Base-by-base conservation (phyloP, 2,797 vertebrate species). In the Hapalemur alaotrensis region DNA sequence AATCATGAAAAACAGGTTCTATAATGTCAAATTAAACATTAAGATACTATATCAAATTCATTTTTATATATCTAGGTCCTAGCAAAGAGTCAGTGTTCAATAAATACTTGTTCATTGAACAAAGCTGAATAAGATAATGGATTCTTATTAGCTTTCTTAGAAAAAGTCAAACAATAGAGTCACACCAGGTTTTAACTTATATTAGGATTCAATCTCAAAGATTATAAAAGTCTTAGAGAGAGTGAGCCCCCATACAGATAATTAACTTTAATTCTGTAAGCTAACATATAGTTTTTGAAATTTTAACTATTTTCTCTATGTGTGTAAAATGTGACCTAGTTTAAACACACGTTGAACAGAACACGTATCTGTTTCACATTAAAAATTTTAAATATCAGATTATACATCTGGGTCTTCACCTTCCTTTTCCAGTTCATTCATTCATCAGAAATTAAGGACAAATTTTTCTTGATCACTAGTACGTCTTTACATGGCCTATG, bases 281-380 rank as follows among this genome's bases (percentile, higher is more conserved):
- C 4, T 54, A 92, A 93, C 23, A 87, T 25, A n/a, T 2, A 17
- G 38, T 15, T 90, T 95, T 92, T 59, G 4, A 94, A 88, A 67
- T 80, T 86, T 89, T 84, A 76, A 81, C 35, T 67, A 91, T 90
- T 95, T 96, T 89, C 75, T 30, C 59, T 85, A 76, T 15, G 75
- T 79, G 75, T 72, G 8, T 70, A 41, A 91, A 91, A 86, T n/a
- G 4, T 52, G 43, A 95, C 69, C 76, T 80, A 43, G 32, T 91
- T 94, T 86, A 88, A 85, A 78, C 3, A 91, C 22, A 91, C 32
- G 89, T 0, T 41, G 30, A 93, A 86, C 2, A 92, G 20, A 43
- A 4, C 54, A 69, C 57, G 4, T 54, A 75, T 54, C 9, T 87
- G 13, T 46, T 84, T 14, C 76, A 75, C 18, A 63, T 72, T 30